Percentiles rank a stretch among this genome's conserved stretches.
These are phyloP conservation scores for Anguilla megastoma DNA, from an alignment of 2,797 vertebrate genomes.

Conservation along the genomic window DNA sequence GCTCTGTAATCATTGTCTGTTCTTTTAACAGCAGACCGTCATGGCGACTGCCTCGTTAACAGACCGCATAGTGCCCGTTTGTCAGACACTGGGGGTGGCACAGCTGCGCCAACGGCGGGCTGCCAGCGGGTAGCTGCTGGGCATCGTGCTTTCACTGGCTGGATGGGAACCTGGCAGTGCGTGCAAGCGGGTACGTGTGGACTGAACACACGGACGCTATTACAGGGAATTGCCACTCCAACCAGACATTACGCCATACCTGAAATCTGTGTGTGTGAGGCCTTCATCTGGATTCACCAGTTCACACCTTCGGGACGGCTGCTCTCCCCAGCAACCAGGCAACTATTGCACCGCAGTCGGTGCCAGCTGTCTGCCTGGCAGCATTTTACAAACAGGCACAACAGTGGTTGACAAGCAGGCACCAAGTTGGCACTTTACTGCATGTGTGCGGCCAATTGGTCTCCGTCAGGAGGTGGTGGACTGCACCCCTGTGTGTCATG, in stretches of 20 bases:
- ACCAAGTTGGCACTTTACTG: not conserved
- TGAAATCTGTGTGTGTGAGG: not conserved
- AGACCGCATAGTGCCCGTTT: no score
- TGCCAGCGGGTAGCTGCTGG: no score
- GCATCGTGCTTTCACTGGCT: not conserved
- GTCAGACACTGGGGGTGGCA: no score
- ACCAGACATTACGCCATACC: not conserved
- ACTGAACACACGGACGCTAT: not conserved
- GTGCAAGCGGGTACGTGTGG: not conserved
- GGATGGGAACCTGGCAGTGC: not conserved
- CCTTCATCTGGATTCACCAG: not conserved
- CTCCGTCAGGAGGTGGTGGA: not conserved
- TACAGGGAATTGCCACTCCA: not conserved
- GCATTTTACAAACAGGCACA: not conserved
- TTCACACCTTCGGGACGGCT: not conserved
- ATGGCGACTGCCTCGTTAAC: no score
- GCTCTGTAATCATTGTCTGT: no score
- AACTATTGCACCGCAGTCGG: not conserved
- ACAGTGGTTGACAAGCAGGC: not conserved
- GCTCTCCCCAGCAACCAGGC: not conserved
- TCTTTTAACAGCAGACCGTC: no score
- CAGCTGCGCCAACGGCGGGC: no score
- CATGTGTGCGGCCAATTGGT: not conserved
- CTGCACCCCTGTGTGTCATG: not conserved
- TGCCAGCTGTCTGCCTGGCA: not conserved